These are phyloP conservation scores for Platorchestia sp. DNA, from an alignment of 1,140 invertebrate genomes.

Conservation along the genomic window DNA sequence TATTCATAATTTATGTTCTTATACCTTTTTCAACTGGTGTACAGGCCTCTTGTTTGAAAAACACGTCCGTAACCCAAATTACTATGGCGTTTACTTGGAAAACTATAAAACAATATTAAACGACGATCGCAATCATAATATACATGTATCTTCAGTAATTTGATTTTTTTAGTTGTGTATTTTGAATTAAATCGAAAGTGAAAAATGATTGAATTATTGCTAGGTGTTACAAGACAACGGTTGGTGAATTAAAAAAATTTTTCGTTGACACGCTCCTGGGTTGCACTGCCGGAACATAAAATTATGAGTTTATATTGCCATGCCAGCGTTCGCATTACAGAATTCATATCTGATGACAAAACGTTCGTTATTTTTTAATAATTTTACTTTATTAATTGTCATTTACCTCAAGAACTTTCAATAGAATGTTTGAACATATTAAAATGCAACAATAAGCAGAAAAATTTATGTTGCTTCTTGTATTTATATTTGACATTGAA, in stretches of 20 bases:
- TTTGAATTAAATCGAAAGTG: neutral
- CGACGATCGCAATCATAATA: no score
- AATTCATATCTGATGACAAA: neutral
- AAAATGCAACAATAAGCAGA: neutral
- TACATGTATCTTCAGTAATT: no score
- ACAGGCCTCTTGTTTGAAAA: no score
- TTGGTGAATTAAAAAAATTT: neutral
- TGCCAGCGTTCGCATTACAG: neutral
- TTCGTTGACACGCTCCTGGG: neutral
- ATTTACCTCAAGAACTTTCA: neutral
- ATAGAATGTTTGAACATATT: neutral
- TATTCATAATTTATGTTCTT: no score
- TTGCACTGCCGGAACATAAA: neutral
- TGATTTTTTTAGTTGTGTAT: neutral
- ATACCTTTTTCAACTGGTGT: no score
- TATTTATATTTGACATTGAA: neutral
- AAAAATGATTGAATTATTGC: neutral
- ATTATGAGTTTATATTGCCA: neutral
- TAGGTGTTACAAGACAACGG: neutral
- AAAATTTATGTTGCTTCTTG: no score
- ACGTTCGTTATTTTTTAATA: neutral
- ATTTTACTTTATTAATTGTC: neutral
- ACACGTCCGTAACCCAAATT: no score
- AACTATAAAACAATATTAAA: no score
- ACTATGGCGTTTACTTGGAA: no score